A percentile compares a stretch with the other conserved stretches of the same genome.
phyloP scores from a whole-genome alignment of 2,797 vertebrate species.

The Xyrichtys novacula region DNA sequence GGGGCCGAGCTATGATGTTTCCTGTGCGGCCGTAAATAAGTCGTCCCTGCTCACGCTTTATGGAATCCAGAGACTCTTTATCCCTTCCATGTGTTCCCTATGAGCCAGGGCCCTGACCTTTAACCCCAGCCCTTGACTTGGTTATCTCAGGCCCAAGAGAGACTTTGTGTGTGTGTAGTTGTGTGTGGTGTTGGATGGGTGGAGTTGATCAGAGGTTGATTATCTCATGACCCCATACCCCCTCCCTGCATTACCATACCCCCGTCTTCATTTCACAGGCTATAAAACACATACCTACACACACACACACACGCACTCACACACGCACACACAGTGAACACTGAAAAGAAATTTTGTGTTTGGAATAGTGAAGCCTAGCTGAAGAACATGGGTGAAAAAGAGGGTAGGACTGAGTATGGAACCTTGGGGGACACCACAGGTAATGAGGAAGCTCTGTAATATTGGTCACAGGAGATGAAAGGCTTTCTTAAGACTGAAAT shows the following conservation, averaged over 20 bases:
- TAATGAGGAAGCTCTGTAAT: no score
- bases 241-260: slow-evolving; percentile 57
- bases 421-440: no score
- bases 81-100: slow-evolving; percentile 85
- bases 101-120: slow-evolving; percentile 72
- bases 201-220: slow-evolving; percentile 67
- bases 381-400: no score
- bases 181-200: slow-evolving; percentile 24
- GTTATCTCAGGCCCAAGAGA: slow-evolving; percentile 79
- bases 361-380: no score
- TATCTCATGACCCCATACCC: slow-evolving; percentile 64
- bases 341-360: no score
- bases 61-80: slow-evolving; percentile 84
- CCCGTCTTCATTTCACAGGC: slow-evolving; percentile 74
- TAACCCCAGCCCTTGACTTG: slow-evolving; percentile 62
- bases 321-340: slow-evolving; percentile 54
- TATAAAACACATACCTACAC: slow-evolving; percentile 68
- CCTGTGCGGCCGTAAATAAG: slow-evolving; percentile 78
- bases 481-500: no score
- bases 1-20: slow-evolving; percentile 65
- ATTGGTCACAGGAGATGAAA: no score
- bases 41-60: slow-evolving; percentile 75
- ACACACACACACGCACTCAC: slow-evolving; percentile 33
- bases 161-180: slow-evolving; percentile 21
- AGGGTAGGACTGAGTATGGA: no score